Conservation (phyloP, 2,888 invertebrate genomes). For the Ophion slaviceki region DNA sequence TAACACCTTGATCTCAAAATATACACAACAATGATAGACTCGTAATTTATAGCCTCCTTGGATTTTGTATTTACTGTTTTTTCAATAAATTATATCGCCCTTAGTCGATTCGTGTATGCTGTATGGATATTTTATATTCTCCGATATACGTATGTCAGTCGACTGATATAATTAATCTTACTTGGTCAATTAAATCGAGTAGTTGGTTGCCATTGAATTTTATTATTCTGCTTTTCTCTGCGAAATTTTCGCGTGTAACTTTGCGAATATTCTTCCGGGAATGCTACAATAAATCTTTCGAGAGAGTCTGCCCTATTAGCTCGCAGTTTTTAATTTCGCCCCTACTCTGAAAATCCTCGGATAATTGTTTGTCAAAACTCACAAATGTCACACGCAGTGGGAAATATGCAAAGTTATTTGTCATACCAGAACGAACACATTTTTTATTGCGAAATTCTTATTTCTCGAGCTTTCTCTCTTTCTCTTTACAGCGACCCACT, state of each 20-base stretch:
- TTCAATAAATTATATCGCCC: background rate
- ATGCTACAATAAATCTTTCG: no score
- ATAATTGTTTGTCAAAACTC: slow-evolving; percentile 18
- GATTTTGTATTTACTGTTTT: background rate
- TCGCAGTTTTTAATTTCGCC: background rate
- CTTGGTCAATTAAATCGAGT: background rate
- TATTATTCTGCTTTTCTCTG: background rate
- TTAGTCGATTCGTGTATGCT: background rate
- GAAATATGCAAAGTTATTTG: slow-evolving; percentile 15
- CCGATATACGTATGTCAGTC: background rate
- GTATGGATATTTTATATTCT: background rate
- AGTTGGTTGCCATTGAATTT: background rate
- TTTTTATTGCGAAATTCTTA: slow-evolving; percentile 28
- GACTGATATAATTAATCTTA: background rate
- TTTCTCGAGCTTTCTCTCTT: slow-evolving; percentile 1
- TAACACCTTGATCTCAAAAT: slow-evolving; percentile 1
- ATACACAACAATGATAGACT: background rate
- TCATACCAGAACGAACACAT: slow-evolving; percentile 8
- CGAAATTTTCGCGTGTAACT: background rate
- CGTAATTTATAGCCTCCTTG: background rate
- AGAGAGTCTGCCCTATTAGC: no score
- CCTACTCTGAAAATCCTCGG: slow-evolving; percentile 14
- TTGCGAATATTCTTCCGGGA: no score
- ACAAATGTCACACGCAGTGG: background rate
- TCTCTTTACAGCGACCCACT: slow-evolving; percentile 46